A percentile compares a stretch with the other conserved stretches of the same genome.
phyloP scores from a whole-genome alignment of 2,113 vertebrate species.

The Forbesichthys agassizii region DNA sequence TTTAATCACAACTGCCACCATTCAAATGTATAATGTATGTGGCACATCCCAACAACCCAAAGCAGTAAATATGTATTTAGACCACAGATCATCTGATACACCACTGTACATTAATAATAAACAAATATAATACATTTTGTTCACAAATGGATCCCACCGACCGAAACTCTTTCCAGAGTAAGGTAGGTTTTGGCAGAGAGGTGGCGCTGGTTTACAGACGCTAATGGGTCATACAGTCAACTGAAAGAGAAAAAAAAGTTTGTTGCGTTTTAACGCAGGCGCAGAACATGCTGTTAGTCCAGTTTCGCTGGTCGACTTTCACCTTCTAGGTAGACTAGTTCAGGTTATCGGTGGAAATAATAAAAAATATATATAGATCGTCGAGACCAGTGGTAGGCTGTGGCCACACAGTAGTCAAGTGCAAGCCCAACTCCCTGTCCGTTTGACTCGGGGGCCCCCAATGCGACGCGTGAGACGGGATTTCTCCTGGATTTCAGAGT shows the following conservation, averaged over 20 bases:
- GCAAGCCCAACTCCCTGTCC: slow-evolving; percentile 1
- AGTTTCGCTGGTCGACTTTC: slow-evolving; percentile 80
- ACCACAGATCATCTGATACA: not conserved
- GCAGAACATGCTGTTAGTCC: slow-evolving; percentile 77
- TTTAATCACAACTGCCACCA: not conserved
- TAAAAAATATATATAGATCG: not conserved
- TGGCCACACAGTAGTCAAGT: not conserved
- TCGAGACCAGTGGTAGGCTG: slow-evolving; percentile 21
- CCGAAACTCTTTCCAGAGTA: not conserved
- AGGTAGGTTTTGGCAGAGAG: slow-evolving; percentile 58
- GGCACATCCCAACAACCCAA: not conserved
- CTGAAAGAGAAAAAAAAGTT: slow-evolving; percentile 65
- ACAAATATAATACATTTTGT: not conserved
- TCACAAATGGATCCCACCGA: not conserved
- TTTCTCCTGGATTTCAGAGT: slow-evolving; percentile 61
- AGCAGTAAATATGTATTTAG: not conserved
- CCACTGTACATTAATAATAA: not conserved
- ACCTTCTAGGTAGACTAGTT: slow-evolving; percentile 76
- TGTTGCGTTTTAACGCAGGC: slow-evolving; percentile 77
- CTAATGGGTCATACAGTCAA: slow-evolving; percentile 32
- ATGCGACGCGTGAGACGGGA: slow-evolving; percentile 53
- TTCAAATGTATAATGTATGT: not conserved
- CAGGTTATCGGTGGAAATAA: slow-evolving; percentile 52
- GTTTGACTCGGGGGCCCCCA: slow-evolving; percentile 43
- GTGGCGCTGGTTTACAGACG: slow-evolving; percentile 64